phyloP scores from a whole-genome alignment of 2,113 vertebrate genomes.

The Pygoscelis adeliae region DNA sequence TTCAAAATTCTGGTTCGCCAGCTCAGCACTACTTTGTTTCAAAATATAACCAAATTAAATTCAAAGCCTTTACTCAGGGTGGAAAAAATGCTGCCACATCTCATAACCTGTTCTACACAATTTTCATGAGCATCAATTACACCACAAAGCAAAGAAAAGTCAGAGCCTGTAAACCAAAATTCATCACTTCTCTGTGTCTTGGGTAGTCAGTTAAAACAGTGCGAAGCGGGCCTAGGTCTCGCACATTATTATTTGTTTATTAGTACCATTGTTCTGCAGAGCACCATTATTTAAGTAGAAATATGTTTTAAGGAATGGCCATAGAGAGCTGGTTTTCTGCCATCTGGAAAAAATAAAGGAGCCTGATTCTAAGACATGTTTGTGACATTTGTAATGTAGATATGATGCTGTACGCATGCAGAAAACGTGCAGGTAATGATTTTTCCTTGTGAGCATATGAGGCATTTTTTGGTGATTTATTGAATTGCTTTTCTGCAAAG shows the following conservation, averaged over 20 bases:
- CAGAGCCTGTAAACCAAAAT: not conserved
- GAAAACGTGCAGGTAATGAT: slow-evolving; percentile 47
- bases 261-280: not conserved
- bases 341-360: slow-evolving; percentile 61
- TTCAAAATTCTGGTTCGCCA: not conserved
- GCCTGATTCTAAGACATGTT: slow-evolving; percentile 10
- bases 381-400: slow-evolving; percentile 47
- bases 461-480: slow-evolving; percentile 32
- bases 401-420: not conserved
- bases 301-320: not conserved
- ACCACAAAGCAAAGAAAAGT: not conserved
- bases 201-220: not conserved
- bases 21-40: not conserved
- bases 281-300: slow-evolving; percentile 2
- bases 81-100: not conserved
- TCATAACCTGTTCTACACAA: not conserved
- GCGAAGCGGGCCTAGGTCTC: not conserved
- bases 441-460: slow-evolving; percentile 30
- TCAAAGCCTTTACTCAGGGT: not conserved
- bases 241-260: not conserved
- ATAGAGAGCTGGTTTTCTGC: not conserved
- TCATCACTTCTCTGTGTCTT: not conserved
- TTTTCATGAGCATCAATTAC: not conserved
- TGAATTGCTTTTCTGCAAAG: slow-evolving; percentile 38
- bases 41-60: not conserved